Evolutionary conservation across 2,888 invertebrate species (phyloP).

Genomic region (Tetranychus piercei): DNA sequence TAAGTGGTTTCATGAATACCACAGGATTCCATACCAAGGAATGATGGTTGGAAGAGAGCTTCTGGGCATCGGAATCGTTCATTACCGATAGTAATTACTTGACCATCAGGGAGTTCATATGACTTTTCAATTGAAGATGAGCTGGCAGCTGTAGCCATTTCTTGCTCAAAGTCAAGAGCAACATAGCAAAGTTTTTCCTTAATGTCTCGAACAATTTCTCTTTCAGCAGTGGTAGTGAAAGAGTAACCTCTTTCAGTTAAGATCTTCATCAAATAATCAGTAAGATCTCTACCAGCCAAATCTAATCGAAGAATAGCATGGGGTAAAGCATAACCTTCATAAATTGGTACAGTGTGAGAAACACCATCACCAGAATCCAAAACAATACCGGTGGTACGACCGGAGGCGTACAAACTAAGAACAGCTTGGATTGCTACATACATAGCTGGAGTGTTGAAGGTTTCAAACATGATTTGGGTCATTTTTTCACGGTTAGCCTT

Average conservation of each 20-base stretch:
- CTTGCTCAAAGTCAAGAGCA: constrained; percentile 81
- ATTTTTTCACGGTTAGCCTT: constrained; percentile 90
- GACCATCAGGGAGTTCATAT: constrained; percentile 76
- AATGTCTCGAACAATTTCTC: constrained; percentile 85
- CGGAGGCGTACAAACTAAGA: constrained; percentile 52
- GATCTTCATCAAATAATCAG: constrained; percentile 42
- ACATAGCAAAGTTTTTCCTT: constrained; percentile 87
- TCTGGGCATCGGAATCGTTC: constrained; percentile 74
- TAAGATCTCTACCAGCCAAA: constrained; percentile 39
- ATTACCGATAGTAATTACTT: constrained; percentile 53
- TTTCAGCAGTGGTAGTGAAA: constrained; percentile 39
- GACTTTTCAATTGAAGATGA: constrained; percentile 79
- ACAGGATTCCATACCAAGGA: constrained; percentile 66
- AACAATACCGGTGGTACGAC: constrained; percentile 89
- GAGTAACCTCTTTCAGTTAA: constrained; percentile 36
- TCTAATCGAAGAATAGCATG: constrained; percentile 37
- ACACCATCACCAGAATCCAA: constrained; percentile 88
- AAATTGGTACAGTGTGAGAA: constrained; percentile 86
- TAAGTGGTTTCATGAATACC: constrained; percentile 77
- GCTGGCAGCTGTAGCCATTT: constrained; percentile 79
- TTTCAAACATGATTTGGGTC: constrained; percentile 78
- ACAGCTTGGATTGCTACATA: constrained; percentile 84
- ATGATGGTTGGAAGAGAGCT: constrained; percentile 71
- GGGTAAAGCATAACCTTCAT: constrained; percentile 61
- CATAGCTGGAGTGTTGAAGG: constrained; percentile 70